Base-by-base conservation (phyloP, 2,888 invertebrate genomes). In the Ectemnius cavifrons region DNA sequence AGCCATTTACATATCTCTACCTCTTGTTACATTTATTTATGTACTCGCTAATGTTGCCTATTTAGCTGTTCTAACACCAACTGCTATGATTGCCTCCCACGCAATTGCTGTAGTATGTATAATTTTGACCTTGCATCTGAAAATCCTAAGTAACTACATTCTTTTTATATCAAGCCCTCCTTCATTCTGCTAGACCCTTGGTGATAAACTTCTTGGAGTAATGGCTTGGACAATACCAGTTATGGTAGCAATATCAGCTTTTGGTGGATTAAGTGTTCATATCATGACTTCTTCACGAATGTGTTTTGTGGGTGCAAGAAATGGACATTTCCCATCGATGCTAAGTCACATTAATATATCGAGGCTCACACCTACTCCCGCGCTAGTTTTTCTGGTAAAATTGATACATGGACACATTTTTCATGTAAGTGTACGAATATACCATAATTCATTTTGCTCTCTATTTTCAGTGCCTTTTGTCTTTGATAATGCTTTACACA, bases 281-380 rank as follows among this genome's bases (percentile, higher is more conserved):
- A 97, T 99, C 63, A 98, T 99, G 96, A 96, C 98, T 20, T 97
- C 97, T 8, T 97, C 98, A 2, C 94, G 97, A 78, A 96, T 97
- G 95, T 95, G 97, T 86, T 97, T 97, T 90, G 97, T 97, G 11
- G 97, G 97, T n/a, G 97, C 97, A 0, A 93, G 97, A 75, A 96
- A 96, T 85, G 97, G 97, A 0, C 97, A 97, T 87, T 96, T 97
- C 93, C 97, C 97, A 0, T 93, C 94, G 3, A 91, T 96, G 85
- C 91, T 97, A 45, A 95, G 96, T 0, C 95, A 97, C 84, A 95
- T 97, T 80, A 96, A 95, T 89, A 91, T 96, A 8, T 93, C 94
- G 65, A 94, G 94, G 85, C 93, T 94, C 88, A 96, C 97, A 1
- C 97, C 97, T 0, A 92, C 95, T 78, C 96, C 97, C 0, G 96